Conservation (phyloP, 2,888 invertebrate genomes). For the Piscicola geometra region DNA sequence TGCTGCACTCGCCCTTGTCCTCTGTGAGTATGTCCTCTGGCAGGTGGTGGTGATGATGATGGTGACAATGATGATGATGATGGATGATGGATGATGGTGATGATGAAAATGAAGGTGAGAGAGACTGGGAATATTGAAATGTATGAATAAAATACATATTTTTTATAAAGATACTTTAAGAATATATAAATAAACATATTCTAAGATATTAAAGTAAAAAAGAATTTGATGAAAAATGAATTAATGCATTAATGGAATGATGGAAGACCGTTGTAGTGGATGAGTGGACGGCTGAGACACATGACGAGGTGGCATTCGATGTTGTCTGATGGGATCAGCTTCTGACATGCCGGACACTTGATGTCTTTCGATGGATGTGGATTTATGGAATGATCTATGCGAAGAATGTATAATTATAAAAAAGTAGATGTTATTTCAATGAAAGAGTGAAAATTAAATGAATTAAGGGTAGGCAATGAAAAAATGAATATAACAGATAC, state of each 20-base stretch:
- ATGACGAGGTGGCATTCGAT: conserved; percentile 98
- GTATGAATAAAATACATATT: too few relatives aligned
- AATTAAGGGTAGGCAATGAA: background rate
- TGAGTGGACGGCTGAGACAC: conserved; percentile 97
- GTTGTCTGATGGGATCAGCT: conserved; percentile 94
- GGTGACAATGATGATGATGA: too few relatives aligned
- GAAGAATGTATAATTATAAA: background rate
- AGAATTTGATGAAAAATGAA: background rate
- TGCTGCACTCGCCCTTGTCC: conserved; percentile 96
- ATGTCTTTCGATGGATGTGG: conserved; percentile 85
- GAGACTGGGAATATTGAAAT: too few relatives aligned
- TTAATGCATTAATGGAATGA: background rate
- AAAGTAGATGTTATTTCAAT: background rate
- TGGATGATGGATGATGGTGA: too few relatives aligned
- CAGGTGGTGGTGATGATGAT: too few relatives aligned
- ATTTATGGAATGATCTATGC: conserved; percentile 19
- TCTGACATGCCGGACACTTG: conserved; percentile 98
- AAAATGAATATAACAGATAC: background rate
- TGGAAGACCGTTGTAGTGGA: conserved; percentile 86
- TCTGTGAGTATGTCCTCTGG: conserved; percentile 95
- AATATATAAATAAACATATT: background rate
- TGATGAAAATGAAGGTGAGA: too few relatives aligned
- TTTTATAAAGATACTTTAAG: too few relatives aligned
- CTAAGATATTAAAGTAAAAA: background rate
- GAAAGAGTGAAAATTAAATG: background rate